Evolutionary conservation across 2,113 vertebrate genomes (phyloP).

Genomic region (Motacilla alba): DNA sequence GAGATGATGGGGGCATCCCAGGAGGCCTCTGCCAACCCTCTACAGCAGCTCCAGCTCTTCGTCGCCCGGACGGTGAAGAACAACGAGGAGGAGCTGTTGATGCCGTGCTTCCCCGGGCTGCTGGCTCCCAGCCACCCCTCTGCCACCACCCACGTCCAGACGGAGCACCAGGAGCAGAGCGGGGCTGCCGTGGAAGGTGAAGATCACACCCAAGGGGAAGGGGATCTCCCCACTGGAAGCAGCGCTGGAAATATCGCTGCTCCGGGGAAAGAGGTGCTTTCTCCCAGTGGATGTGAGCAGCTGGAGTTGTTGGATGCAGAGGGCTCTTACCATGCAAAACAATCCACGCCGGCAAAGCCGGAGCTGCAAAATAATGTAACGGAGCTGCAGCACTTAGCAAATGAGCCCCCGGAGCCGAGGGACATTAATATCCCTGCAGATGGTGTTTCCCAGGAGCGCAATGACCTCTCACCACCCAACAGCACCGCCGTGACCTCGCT

Average conservation of each 20-base stretch:
- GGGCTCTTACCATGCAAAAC: background rate
- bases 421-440: conserved; percentile 30
- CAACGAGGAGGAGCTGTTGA: conserved; percentile 58
- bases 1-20: background rate
- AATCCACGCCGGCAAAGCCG: background rate
- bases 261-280: background rate
- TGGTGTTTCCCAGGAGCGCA: background rate
- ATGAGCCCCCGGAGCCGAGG: background rate
- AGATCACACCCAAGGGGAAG: background rate
- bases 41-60: conserved; percentile 68
- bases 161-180: background rate
- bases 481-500: background rate
- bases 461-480: conserved; percentile 18
- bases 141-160: background rate
- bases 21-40: conserved; percentile 37
- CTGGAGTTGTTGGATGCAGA: background rate
- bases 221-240: background rate
- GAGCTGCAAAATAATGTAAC: background rate
- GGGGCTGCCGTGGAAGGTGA: background rate
- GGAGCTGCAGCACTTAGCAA: background rate
- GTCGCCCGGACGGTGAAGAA: conserved; percentile 62
- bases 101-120: background rate
- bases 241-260: background rate
- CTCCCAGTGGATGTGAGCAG: background rate
- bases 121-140: background rate